Evolutionary conservation across 2,888 invertebrate genomes (phyloP), one percentile per base, ranked within the genome.

Genomic region (Ormyrus nitidulus): DNA sequence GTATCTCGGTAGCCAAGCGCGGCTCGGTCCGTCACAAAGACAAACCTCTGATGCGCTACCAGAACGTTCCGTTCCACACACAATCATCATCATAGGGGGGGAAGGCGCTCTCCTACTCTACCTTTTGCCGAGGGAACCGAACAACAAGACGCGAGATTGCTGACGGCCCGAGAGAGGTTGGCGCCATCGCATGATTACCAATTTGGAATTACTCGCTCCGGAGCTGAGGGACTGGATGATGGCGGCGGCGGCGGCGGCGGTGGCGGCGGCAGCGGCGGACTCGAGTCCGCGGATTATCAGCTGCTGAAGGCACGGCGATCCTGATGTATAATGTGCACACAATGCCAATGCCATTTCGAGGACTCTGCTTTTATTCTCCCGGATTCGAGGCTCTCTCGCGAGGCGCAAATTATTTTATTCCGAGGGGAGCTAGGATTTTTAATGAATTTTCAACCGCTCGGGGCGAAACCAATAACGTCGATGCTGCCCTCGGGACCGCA

Each of bases 161-260:
- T 87, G 88, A 88, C 87, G 88, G 88, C 83, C 87, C 86, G 87
- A 88, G 86, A 87, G 87, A 88, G 89, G 86, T 88, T 90, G 90
- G 90, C 90, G 90, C 90, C 90, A 89, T 90, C 89, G 90, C 89
- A 88, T 89, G 89, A 90, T 90, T 90, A 90, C 89, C 90, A 90
- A 90, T 90, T 90, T 90, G 86, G 88, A 90, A 90, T 90, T 90
- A 88, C 87, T 87, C 84, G 83, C 83, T 85, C 72, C 19, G 59
- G 69, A 69, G 70, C 34, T 13, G 44, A 54, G n/a, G 13, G 80
- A 80, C 81, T 83, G 84, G 85, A 86, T 84, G 85, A 85, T 84
- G 82, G 70, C 65, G 59, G 13, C 11, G 48, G 46, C 70, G 81
- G 13, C 34, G 66, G 54, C n/a, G n/a, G 51, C 7, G 9, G 13